Percentiles rank a stretch among this genome's conserved stretches.
Conservation (phyloP, 2,797 vertebrate genomes). For the Molossus molossus region DNA sequence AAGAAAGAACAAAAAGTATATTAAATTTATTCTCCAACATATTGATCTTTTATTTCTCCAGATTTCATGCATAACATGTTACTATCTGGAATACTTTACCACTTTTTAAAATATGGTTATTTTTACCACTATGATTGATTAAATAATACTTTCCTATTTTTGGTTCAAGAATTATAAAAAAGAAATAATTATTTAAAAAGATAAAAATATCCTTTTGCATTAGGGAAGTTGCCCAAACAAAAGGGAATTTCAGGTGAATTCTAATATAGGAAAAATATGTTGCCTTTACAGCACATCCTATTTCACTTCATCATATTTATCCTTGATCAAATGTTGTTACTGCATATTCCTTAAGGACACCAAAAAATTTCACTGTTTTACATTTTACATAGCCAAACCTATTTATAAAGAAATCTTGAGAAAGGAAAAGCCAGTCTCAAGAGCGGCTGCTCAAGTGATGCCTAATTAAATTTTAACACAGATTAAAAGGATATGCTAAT, state of each 20-base stretch:
- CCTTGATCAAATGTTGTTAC: constrained; percentile 61
- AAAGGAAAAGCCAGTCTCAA: constrained; percentile 59
- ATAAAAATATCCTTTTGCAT: constrained; percentile 58
- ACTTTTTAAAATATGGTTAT: constrained; percentile 36
- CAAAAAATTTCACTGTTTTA: constrained; percentile 54
- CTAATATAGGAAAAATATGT: not conserved
- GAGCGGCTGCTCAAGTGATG: constrained; percentile 53
- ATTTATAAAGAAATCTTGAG: constrained; percentile 62
- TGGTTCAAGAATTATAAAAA: constrained; percentile 33
- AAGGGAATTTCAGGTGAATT: constrained; percentile 62
- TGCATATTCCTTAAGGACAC: constrained; percentile 49
- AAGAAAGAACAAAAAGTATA: not conserved
- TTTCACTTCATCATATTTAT: constrained; percentile 63
- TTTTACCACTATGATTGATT: constrained; percentile 49
- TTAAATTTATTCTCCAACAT: constrained; percentile 47
- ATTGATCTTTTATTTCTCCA: not conserved
- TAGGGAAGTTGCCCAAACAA: constrained; percentile 28
- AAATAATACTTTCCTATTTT: constrained; percentile 51
- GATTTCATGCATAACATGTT: constrained; percentile 28
- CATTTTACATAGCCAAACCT: constrained; percentile 17
- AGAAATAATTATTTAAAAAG: constrained; percentile 65
- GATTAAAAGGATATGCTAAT: constrained; percentile 76
- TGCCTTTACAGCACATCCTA: constrained; percentile 43
- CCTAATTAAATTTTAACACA: constrained; percentile 76
- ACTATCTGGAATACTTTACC: not conserved